Conservation (phyloP, 92 coral and sea anemone genomes). For the Actinernus sp. region DNA sequence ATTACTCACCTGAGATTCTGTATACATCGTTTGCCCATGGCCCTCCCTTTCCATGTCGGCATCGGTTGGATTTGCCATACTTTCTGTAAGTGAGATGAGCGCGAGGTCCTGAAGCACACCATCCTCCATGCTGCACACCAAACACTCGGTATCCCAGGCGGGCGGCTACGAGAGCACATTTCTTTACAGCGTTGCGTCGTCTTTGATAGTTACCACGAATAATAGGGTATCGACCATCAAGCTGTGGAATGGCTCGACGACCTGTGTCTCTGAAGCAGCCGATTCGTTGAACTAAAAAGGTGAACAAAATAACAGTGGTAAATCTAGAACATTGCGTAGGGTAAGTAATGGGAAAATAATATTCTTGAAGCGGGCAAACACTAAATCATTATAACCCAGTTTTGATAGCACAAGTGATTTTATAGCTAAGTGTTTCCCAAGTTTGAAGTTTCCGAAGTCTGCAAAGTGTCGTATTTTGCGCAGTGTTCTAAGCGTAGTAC, state of each 20-base stretch:
- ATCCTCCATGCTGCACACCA: conserved; percentile 71
- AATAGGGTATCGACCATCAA: conserved; percentile 14
- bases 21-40: conserved; percentile 77
- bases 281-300: conserved; percentile 21
- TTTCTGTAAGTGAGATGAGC: conserved; percentile 43
- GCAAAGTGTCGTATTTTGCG: too few species aligned
- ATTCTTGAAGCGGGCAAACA: too few species aligned
- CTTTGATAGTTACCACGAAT: conserved; percentile 17
- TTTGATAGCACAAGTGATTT: too few species aligned
- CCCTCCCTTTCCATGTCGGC: conserved; percentile 70
- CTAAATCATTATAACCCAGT: too few species aligned
- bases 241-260: conserved; percentile 41
- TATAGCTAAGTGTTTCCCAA: too few species aligned
- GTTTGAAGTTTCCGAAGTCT: too few species aligned
- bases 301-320: too few species aligned
- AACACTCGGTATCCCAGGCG: conserved; percentile 51
- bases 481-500: too few species aligned
- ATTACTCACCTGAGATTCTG: conserved; percentile 14
- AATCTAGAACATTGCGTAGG: too few species aligned
- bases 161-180: conserved; percentile 57
- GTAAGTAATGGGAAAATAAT: too few species aligned
- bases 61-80: conserved; percentile 68
- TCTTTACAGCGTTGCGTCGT: conserved; percentile 48
- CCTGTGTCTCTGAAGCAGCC: conserved; percentile 61
- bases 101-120: conserved; percentile 62